Conservation (phyloP, 2,888 invertebrate genomes). For the Philhelius pedissequus region DNA sequence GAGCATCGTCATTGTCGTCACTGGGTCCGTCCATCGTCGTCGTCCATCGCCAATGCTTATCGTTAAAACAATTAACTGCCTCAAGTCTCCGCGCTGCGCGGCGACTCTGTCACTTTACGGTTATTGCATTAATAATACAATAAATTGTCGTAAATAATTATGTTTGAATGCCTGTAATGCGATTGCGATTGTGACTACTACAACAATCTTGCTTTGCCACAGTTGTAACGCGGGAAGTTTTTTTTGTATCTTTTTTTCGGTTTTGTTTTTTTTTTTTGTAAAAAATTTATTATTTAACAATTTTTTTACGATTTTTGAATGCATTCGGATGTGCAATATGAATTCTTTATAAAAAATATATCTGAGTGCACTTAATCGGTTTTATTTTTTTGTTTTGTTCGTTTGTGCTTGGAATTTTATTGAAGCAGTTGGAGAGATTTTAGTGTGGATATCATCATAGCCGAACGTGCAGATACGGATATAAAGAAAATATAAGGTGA, state of each 20-base stretch:
- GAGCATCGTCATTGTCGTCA: not conserved
- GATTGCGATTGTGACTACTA: not conserved
- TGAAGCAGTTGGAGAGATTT: slow-evolving; percentile 15
- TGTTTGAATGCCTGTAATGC: not conserved
- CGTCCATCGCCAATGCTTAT: slow-evolving; percentile 42
- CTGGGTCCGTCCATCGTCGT: not conserved
- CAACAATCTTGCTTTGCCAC: slow-evolving; percentile 34
- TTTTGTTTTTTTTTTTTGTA: slow-evolving; percentile 9
- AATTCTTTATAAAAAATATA: slow-evolving; percentile 25
- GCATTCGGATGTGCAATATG: slow-evolving; percentile 62
- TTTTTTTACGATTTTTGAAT: slow-evolving; percentile 53
- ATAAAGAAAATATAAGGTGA: slow-evolving; percentile 44
- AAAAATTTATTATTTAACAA: slow-evolving; percentile 35
- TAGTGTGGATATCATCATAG: slow-evolving; percentile 20
- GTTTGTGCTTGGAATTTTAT: not conserved
- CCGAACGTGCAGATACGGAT: not conserved
- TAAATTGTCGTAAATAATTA: slow-evolving; percentile 54
- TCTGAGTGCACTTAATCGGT: slow-evolving; percentile 37
- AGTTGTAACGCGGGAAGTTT: slow-evolving; percentile 35
- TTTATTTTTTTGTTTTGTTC: slow-evolving; percentile 10
- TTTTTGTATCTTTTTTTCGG: not conserved
- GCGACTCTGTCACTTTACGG: slow-evolving; percentile 49
- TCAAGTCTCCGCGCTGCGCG: slow-evolving; percentile 27
- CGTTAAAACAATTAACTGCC: slow-evolving; percentile 56
- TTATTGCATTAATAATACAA: slow-evolving; percentile 60